Evolutionary conservation across 1,140 invertebrate species (phyloP).

Genomic region (Meloidogyne hapla): DNA sequence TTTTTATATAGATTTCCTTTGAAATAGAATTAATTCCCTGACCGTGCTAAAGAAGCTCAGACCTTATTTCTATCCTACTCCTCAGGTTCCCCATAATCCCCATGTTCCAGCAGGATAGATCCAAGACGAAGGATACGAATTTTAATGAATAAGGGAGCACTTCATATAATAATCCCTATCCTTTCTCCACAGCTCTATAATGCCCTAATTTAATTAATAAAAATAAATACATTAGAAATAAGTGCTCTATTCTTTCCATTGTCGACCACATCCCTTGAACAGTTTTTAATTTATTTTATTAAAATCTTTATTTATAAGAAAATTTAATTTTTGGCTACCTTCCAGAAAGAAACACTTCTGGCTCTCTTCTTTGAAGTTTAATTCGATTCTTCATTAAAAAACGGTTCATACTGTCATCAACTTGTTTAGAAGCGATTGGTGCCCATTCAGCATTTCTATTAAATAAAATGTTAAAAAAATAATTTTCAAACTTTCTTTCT

Average conservation of each 20-base stretch:
- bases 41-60: too few species aligned
- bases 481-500: too few species aligned
- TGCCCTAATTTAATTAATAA: not conserved
- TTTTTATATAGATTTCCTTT: not conserved
- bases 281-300: conserved; percentile 4
- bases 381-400: conserved; percentile 53
- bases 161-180: not conserved
- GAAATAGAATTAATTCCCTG: conserved; percentile 4
- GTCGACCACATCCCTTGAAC: conserved; percentile 47
- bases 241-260: conserved; percentile 56
- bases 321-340: conserved; percentile 8
- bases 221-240: conserved; percentile 40
- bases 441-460: conserved; percentile 42
- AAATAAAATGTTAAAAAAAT: conserved; percentile 20
- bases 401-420: conserved; percentile 55
- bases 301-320: not conserved
- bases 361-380: conserved; percentile 49
- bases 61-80: too few species aligned
- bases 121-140: too few species aligned
- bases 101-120: too few species aligned
- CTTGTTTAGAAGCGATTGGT: conserved; percentile 50
- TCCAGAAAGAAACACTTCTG: conserved; percentile 46
- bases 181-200: not conserved
- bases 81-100: too few species aligned
- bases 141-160: not conserved